Percentiles rank a stretch among this genome's conserved stretches.
phyloP scores from a whole-genome alignment of 2,113 vertebrate species.

The Rhinopomastus cyanomelas region DNA sequence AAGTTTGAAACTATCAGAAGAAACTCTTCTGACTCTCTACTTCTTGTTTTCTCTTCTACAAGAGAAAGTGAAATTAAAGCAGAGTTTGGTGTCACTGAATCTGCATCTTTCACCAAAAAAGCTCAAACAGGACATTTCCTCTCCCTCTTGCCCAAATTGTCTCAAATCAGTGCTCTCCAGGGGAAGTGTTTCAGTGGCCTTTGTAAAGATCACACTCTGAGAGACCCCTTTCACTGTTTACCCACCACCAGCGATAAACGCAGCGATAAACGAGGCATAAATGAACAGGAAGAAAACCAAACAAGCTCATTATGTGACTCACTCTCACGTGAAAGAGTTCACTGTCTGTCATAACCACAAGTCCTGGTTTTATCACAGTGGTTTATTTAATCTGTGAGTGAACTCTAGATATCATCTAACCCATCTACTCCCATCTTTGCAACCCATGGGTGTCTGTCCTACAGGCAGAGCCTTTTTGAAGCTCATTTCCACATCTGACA shows the following conservation, averaged over 20 bases:
- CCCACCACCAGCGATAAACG: neutral
- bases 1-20: neutral
- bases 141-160: neutral
- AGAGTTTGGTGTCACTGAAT: neutral
- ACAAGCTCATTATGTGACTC: slow-evolving; percentile 3
- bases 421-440: neutral
- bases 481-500: neutral
- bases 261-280: neutral
- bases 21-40: neutral
- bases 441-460: neutral
- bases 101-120: neutral
- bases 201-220: slow-evolving; percentile 11
- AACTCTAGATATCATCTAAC: neutral
- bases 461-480: neutral
- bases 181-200: slow-evolving; percentile 1
- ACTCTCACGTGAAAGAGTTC: slow-evolving; percentile 22
- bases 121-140: neutral
- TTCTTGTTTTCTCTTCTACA: neutral
- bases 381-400: slow-evolving; percentile 31
- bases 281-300: neutral
- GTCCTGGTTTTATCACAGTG: neutral
- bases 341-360: slow-evolving; percentile 11
- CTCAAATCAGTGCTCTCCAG: neutral
- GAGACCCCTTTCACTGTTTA: slow-evolving; percentile 20
- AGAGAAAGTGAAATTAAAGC: neutral